These are phyloP conservation scores for Spheniscus humboldti DNA, from an alignment of 2,797 vertebrate species.

Conservation along the genomic window DNA sequence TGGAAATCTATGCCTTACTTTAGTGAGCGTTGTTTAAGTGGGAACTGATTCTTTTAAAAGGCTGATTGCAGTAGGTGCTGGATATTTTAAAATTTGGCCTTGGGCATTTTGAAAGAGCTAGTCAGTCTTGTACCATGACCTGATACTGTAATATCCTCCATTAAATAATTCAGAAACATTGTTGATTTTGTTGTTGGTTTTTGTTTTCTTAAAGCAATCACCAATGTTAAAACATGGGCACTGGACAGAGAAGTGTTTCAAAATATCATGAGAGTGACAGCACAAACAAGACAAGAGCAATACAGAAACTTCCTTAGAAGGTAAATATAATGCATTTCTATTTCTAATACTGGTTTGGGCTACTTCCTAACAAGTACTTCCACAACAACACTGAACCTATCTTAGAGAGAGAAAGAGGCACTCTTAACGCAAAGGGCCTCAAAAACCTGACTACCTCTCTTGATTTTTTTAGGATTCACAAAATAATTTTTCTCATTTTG, in stretches of 20 bases:
- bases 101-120: not conserved
- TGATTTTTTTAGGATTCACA: not conserved
- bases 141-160: not conserved
- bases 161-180: not conserved
- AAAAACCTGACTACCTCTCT: not conserved
- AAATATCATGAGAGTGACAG: constrained; percentile 92
- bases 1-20: not conserved
- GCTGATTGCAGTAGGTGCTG: not conserved
- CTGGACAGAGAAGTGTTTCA: constrained; percentile 94
- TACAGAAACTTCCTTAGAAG: constrained; percentile 90
- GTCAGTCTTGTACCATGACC: not conserved
- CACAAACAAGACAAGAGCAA: constrained; percentile 87
- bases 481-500: not conserved
- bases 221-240: constrained; percentile 87
- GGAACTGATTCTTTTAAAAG: not conserved
- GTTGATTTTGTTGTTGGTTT: not conserved
- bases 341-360: not conserved
- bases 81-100: not conserved
- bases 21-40: not conserved
- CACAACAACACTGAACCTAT: not conserved
- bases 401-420: not conserved
- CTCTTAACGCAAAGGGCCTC: not conserved
- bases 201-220: constrained; percentile 78
- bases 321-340: constrained; percentile 51
- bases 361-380: not conserved